phyloP scores from a whole-genome alignment of 2,113 vertebrate genomes.

The Collichthys lucidus region DNA sequence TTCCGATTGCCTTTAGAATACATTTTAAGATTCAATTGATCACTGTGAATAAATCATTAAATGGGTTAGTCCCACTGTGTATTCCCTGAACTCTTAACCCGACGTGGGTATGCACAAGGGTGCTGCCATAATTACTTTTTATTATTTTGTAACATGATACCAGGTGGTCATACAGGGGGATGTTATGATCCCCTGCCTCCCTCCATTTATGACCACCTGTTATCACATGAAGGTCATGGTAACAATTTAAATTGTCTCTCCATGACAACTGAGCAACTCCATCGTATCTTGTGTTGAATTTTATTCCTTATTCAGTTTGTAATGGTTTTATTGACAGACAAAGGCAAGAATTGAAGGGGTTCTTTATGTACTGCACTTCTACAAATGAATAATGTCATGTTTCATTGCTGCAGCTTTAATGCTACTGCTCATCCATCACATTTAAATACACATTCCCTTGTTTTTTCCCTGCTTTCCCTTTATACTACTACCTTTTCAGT shows the following conservation, averaged over 20 bases:
- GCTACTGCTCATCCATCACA: not conserved
- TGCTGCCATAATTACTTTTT: too few relatives aligned
- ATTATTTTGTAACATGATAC: not conserved
- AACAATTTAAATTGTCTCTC: not conserved
- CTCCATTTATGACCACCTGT: not conserved
- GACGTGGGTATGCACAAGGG: not conserved
- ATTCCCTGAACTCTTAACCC: not conserved
- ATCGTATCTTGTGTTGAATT: not conserved
- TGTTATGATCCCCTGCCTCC: not conserved
- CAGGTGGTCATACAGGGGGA: too few relatives aligned
- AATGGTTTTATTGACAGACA: not conserved
- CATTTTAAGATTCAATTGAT: conserved; percentile 28
- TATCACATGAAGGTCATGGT: too few relatives aligned
- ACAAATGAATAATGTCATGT: not conserved
- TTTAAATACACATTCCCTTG: conserved; percentile 7
- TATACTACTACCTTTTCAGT: conserved; percentile 2
- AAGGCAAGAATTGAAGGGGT: not conserved
- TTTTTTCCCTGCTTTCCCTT: conserved; percentile 1
- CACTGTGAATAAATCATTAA: conserved; percentile 12
- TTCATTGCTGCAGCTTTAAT: not conserved
- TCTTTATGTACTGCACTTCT: not conserved
- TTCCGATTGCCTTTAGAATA: conserved; percentile 27
- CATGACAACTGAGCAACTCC: not conserved
- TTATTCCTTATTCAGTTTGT: not conserved
- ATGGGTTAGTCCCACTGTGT: not conserved